Conservation (phyloP, 2,888 invertebrate species). For the Nomada ruficornis region DNA sequence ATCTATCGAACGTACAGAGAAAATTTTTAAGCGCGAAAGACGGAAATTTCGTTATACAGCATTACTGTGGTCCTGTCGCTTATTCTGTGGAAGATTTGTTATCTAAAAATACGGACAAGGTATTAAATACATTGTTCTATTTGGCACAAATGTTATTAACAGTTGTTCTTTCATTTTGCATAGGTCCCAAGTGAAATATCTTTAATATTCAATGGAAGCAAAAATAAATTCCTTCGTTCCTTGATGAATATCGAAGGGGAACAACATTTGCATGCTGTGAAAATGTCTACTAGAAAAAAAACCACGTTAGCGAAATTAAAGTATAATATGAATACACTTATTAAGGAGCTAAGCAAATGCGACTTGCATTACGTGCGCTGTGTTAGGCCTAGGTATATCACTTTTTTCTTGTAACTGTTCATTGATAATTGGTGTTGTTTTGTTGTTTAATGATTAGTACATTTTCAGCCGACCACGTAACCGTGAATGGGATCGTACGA, state of each 20-base stretch:
- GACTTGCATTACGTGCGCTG: slow-evolving; percentile 84
- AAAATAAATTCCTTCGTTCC: slow-evolving; percentile 74
- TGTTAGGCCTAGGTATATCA: slow-evolving; percentile 79
- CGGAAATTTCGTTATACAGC: slow-evolving; percentile 80
- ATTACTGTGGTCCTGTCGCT: slow-evolving; percentile 81
- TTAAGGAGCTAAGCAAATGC: slow-evolving; percentile 79
- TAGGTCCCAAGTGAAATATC: slow-evolving; percentile 75
- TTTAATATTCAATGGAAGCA: slow-evolving; percentile 69
- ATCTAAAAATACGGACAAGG: slow-evolving; percentile 83
- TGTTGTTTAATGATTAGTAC: slow-evolving; percentile 7
- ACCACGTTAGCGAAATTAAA: slow-evolving; percentile 81
- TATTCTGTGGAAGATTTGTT: slow-evolving; percentile 80
- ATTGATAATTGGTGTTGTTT: not conserved
- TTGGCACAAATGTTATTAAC: not conserved
- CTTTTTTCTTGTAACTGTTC: not conserved
- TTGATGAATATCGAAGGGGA: slow-evolving; percentile 62
- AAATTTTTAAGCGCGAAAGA: slow-evolving; percentile 47
- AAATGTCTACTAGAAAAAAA: slow-evolving; percentile 66
- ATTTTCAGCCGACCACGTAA: slow-evolving; percentile 58
- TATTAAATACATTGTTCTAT: slow-evolving; percentile 53
- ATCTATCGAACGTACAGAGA: slow-evolving; percentile 4
- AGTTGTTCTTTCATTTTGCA: not conserved
- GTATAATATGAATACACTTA: slow-evolving; percentile 80
- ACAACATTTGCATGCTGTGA: slow-evolving; percentile 40
- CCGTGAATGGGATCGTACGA: slow-evolving; percentile 64